Evolutionary conservation across 2,888 invertebrate genomes (phyloP).

Genomic region (Trichopoda pennipes): DNA sequence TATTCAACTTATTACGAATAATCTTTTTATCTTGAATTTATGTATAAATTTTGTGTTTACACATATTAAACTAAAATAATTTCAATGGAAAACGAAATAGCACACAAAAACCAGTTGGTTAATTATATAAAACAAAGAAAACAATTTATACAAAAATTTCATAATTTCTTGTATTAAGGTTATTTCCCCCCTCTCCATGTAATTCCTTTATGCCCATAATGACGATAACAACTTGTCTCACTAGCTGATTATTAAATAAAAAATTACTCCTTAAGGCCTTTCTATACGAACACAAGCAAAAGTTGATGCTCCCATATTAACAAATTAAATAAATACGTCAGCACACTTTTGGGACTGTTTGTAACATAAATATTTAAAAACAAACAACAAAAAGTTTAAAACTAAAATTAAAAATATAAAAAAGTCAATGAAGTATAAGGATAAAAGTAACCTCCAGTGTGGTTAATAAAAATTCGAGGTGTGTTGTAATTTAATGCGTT

Average conservation of each 20-base stretch:
- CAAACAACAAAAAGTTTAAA: no score
- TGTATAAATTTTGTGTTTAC: not conserved
- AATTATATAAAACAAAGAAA: not conserved
- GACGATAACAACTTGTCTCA: slow-evolving; percentile 10
- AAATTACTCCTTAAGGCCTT: slow-evolving; percentile 15
- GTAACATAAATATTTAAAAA: not conserved
- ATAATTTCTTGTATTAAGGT: not conserved
- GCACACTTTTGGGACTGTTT: not conserved
- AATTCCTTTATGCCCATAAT: slow-evolving; percentile 7
- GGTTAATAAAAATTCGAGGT: no score
- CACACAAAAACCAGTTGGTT: not conserved
- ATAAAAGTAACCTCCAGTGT: not conserved
- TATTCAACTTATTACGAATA: slow-evolving; percentile 44
- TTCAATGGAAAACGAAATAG: slow-evolving; percentile 39
- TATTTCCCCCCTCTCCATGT: not conserved
- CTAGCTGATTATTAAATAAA: slow-evolving; percentile 6
- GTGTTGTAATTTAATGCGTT: no score
- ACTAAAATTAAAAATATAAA: no score
- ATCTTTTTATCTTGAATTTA: not conserved
- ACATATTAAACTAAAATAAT: slow-evolving; percentile 2
- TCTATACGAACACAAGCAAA: not conserved
- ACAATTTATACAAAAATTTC: not conserved
- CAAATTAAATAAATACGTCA: not conserved
- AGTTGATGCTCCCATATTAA: slow-evolving; percentile 5
- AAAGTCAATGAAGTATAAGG: not conserved